These are phyloP conservation scores for Dinothrombium tinctorium DNA, from an alignment of 1,140 invertebrate genomes.

Conservation along the genomic window DNA sequence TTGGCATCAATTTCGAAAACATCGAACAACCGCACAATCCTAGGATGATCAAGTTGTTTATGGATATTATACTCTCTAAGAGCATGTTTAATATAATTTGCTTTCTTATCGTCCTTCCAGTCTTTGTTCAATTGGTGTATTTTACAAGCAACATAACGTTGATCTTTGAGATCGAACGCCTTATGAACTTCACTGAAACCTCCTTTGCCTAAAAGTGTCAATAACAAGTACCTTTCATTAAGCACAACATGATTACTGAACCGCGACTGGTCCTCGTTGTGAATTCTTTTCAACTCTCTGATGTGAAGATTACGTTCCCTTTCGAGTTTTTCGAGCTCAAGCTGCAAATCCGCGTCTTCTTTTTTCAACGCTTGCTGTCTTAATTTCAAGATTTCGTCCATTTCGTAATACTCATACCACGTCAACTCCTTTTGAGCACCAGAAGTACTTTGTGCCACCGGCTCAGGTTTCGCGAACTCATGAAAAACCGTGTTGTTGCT, in stretches of 20 bases:
- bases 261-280: constrained; percentile 92
- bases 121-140: constrained; percentile 99
- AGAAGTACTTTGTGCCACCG: constrained; percentile 24
- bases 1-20: constrained; percentile 99
- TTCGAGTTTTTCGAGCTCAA: constrained; percentile 97
- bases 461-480: constrained; percentile 14
- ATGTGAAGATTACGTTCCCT: constrained; percentile 95
- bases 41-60: constrained; percentile 89
- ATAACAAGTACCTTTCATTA: constrained; percentile 73
- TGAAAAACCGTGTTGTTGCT: not conserved
- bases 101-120: constrained; percentile 99
- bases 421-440: constrained; percentile 20
- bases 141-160: constrained; percentile 97
- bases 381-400: constrained; percentile 41
- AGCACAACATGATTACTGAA: constrained; percentile 77
- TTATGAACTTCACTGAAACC: constrained; percentile 98
- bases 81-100: constrained; percentile 99
- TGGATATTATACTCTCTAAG: constrained; percentile 98
- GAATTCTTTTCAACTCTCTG: constrained; percentile 91
- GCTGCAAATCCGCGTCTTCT: constrained; percentile 87
- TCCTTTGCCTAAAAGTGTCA: constrained; percentile 66
- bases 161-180: constrained; percentile 91
- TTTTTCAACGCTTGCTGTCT: constrained; percentile 90
- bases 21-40: constrained; percentile 94
- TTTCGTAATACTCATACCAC: constrained; percentile 28